Base-by-base conservation (phyloP, 2,797 vertebrate species). In the Tangara arthus region DNA sequence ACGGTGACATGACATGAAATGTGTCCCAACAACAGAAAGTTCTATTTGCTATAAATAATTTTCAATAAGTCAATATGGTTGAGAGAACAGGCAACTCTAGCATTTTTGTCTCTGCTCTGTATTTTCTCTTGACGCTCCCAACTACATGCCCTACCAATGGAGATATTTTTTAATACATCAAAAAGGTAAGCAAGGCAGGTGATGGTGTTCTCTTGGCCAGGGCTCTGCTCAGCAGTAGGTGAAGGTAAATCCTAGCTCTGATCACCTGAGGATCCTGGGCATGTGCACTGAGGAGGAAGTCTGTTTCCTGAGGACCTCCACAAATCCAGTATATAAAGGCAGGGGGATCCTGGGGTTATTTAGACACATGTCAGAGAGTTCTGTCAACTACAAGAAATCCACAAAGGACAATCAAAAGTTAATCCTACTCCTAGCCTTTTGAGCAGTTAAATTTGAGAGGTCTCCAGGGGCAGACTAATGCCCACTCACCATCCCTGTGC, bases 61-160 rank as follows among this genome's bases (percentile, higher is more conserved):
- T 89, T 80, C 28, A 72, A 75, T 37, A 41, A 82, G 44, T 61
- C 70, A 66, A 32, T 42, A 18, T 14, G 7, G 12, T 34, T 95
- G 35, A 76, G 69, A 55, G 72, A 82, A 80, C 19, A 34, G 50
- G 44, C 14, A 87, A 78, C 80, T 50, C 9, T 16, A 72, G 64
- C 9, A 9, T 27, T 86, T 88, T 84, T 78, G 68, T n/a, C 26
- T 32, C 27, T 47, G n/a, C 42, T 87, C 55, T 89, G 10, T 52
- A n/a, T 68, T 77, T 63, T 47, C 20, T 68, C 44, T 35, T 44
- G 42, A 41, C 65, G 41, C 2, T 73, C 20, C 32, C 26, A 60
- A 63, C 7, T 59, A 56, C 0, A 0, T 32, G 32, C 26, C 32
- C n/a, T 46, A 26, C 27, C 30, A 73, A 53, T 2, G 12, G 46